phyloP scores from a whole-genome alignment of 2,888 invertebrate species.

The Eilema depressum region DNA sequence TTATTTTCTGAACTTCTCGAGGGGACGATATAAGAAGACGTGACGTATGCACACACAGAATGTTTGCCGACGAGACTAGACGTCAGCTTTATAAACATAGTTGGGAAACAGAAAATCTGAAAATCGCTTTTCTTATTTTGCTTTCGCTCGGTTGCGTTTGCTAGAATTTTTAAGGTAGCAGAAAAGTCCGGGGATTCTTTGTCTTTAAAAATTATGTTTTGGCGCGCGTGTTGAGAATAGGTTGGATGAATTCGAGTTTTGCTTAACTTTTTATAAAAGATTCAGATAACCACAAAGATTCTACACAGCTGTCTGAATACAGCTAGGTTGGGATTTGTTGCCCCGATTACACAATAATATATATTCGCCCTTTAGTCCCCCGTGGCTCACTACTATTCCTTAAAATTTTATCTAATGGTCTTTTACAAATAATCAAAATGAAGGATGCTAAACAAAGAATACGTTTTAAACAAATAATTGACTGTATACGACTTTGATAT shows the following conservation, averaged over 20 bases:
- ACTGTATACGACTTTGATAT: too few relatives aligned
- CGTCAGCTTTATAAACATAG: neutral
- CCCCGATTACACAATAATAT: neutral
- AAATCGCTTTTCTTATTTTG: constrained; percentile 6
- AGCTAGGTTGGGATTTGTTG: neutral
- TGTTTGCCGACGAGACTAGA: constrained; percentile 3
- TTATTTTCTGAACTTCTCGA: constrained; percentile 11
- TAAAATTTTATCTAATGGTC: too few relatives aligned
- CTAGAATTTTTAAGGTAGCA: neutral
- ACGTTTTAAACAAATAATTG: too few relatives aligned
- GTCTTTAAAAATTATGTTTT: neutral
- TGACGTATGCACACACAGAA: constrained; percentile 10
- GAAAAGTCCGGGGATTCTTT: neutral
- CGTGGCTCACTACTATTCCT: too few relatives aligned
- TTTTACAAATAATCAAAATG: too few relatives aligned
- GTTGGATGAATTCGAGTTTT: neutral
- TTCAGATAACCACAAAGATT: neutral
- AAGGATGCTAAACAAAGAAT: too few relatives aligned
- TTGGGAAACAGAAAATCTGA: neutral
- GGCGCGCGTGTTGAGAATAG: neutral
- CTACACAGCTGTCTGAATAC: neutral
- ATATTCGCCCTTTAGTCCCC: neutral
- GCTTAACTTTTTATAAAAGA: neutral
- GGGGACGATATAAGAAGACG: constrained; percentile 11
- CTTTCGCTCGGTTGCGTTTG: neutral